Evolutionary conservation across 2,888 invertebrate species (phyloP), one percentile per base, ranked within the genome.

Genomic region (Calliopum simillimum): DNA sequence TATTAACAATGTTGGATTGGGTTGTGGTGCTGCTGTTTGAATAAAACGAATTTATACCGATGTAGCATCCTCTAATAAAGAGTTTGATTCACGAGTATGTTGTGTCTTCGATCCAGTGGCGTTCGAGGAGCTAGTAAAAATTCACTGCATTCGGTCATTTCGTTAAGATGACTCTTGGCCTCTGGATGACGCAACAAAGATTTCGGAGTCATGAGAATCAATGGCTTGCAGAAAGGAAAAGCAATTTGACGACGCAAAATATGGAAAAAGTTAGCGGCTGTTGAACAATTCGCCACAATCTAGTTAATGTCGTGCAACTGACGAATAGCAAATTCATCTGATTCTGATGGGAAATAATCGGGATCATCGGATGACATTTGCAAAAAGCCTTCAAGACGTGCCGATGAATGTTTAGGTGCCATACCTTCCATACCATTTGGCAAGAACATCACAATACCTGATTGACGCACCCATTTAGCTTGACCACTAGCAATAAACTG

Each of bases 341-440:
- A 94, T 84, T 95, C 94, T 0, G 95, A 94, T 69, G 98, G 98
- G 90, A 97, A 95, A 85, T 96, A 94, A 85, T 98, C 98, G 55
- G 97, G 95, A 85, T 99, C 99, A 84, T 99, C 99, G 72, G 96
- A 92, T 80, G 95, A 96, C 94, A 99, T 94, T 87, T 99, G 98
- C 77, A 99, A 88, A 78, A 92, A 94, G 70, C 96, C 89, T 83
- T 96, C 92, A 14, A 90, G 79, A 59, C 91, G 89, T 1, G 84
- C 90, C 0, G 91, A 91, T 4, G 91, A 91, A 79, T 91, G 92
- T 79, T 91, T 91, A 0, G 91, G 90, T 25, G 99, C 99, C 97
- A 96, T 98, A 85, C 99, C 99, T 88, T 99, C 99, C 89, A 98
- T 94, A 73, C 99, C 99, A 82, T 99, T 99, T n/a, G 99, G 99